phyloP scores from a whole-genome alignment of 1,140 invertebrate genomes.

The Mesaphorura yosii region DNA sequence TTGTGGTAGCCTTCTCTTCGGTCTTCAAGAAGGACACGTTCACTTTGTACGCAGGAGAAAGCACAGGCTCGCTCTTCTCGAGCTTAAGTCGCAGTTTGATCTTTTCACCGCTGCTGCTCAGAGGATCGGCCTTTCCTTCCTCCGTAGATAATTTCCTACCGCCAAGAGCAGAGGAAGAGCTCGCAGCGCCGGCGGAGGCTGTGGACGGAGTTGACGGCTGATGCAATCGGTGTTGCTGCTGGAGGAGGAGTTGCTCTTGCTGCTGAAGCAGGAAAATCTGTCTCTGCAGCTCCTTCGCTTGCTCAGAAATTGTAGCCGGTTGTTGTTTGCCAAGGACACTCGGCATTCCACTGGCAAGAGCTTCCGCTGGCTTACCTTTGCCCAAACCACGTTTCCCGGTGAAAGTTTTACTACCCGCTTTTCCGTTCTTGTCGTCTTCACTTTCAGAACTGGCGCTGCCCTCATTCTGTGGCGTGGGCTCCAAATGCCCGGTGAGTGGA shows the following conservation, averaged over 20 bases:
- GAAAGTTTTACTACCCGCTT: conserved; percentile 7
- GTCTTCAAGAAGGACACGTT: conserved; percentile 58
- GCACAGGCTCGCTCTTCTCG: conserved; percentile 69
- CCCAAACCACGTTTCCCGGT: no score
- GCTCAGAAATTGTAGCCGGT: background rate
- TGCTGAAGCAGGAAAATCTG: background rate
- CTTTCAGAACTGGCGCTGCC: conserved; percentile 37
- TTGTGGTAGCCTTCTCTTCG: conserved; percentile 37
- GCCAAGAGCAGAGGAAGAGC: no score
- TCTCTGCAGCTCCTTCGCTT: background rate
- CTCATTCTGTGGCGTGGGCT: conserved; percentile 60
- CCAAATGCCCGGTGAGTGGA: conserved; percentile 71
- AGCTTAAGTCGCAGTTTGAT: conserved; percentile 71
- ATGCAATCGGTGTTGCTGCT: background rate
- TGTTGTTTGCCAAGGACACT: background rate
- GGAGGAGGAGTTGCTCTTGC: background rate
- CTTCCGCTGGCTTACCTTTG: conserved; percentile 8
- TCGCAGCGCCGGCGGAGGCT: no score
- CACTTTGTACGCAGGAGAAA: conserved; percentile 66
- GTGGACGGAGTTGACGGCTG: background rate
- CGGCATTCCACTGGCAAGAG: background rate
- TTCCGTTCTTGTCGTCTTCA: conserved; percentile 21
- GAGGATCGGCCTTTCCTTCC: conserved; percentile 4
- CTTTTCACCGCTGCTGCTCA: conserved; percentile 55
- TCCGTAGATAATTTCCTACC: conserved; percentile 1